Evolutionary conservation across 2,888 invertebrate species (phyloP).

Genomic region (Eucera pruinosa): DNA sequence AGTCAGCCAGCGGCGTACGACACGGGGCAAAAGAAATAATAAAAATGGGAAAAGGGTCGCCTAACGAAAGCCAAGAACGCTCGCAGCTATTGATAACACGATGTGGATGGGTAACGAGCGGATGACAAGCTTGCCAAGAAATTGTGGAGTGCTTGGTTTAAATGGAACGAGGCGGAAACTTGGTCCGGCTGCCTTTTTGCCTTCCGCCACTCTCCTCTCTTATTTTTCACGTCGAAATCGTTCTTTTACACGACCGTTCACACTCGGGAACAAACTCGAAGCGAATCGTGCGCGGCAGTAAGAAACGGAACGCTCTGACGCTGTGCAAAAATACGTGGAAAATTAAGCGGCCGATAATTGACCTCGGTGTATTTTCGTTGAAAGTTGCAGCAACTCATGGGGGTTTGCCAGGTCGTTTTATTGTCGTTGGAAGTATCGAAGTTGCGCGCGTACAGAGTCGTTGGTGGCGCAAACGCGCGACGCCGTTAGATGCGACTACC

Average conservation of each 20-base stretch:
- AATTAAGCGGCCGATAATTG: conserved; percentile 37
- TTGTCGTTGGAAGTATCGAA: conserved; percentile 44
- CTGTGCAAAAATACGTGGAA: background rate
- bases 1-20: conserved; percentile 26
- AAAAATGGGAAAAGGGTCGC: conserved; percentile 18
- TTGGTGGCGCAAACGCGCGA: conserved; percentile 32
- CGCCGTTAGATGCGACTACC: conserved; percentile 48
- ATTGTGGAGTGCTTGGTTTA: conserved; percentile 25
- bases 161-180: conserved; percentile 10
- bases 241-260: background rate
- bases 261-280: conserved; percentile 8
- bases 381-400: background rate
- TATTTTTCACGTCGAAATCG: background rate
- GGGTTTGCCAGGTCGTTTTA: conserved; percentile 33
- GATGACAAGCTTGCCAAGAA: conserved; percentile 59
- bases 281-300: background rate
- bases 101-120: conserved; percentile 52
- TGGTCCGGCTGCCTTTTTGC: conserved; percentile 21
- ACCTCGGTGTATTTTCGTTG: background rate
- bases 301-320: background rate
- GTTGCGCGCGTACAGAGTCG: conserved; percentile 34
- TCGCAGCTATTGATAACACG: conserved; percentile 47
- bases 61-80: conserved; percentile 29
- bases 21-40: conserved; percentile 21
- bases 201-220: background rate